Evolutionary conservation across 1,140 invertebrate species (phyloP), one percentile per base, ranked within the genome.

Genomic region (Meloidogyne hapla): DNA sequence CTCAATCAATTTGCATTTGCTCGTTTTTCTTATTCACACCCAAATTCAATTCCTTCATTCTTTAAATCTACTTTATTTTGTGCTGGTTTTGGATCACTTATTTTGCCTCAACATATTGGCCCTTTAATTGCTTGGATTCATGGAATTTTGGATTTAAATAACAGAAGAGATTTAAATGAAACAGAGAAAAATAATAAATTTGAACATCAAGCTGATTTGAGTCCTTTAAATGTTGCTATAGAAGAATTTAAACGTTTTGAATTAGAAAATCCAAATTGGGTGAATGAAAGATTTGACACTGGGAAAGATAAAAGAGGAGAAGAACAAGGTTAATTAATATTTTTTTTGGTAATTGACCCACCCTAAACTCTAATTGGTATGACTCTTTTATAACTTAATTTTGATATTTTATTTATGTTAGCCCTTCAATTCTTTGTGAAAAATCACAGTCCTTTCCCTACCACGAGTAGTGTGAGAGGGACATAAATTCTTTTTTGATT

Each of bases 1-100:
- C 62, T 80, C 10, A 72, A 76, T 65, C 79, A 76, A 33, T 81
- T 83, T 33, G 64, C 84, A 2, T 63, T 81, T 40, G 67, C 76
- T 25, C 71, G 81, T 38, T 83, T 81, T 62, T 40, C 70, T 23
- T 80, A 82, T 33, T 66, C 77, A 21, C 23, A 26, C 9, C 48
- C 79, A 25, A 56, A 45, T 25, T 23, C 61, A 4, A 71, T 81
- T 64, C 81, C 80, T 12, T 70, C 82, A 18, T 81, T 82, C 67
- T 81, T 81, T 42, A 33, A 78, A 12, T 62, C 70, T 42, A 65
- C 74, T 75, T 77, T 78, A 66, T 42, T 65, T 21, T 45, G 69
- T 26, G n/a, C 69, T 38, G 56, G 45, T 10, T 74, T 76, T 69
- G 61, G 72, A 15, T 61, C 56, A n/a, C 28, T 82, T 70, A 64